Evolutionary conservation across 2,797 vertebrate genomes (phyloP), one percentile per base, ranked within the genome.

Genomic region (Characodon lateralis): DNA sequence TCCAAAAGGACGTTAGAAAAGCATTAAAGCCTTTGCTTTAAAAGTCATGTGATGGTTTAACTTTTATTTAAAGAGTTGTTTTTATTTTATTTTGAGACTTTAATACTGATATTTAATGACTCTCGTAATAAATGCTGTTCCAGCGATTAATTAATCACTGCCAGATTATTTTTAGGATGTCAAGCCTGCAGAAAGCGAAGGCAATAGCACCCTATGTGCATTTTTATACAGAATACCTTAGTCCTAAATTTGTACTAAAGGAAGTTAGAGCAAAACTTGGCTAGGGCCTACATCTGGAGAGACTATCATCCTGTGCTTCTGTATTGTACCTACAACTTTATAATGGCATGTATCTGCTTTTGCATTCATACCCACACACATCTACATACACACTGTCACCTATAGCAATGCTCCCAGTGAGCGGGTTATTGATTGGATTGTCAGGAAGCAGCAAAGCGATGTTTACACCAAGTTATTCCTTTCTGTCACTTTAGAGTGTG

Each of bases 401-500:
- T 66, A 68, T 46, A 6, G 65, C 39, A 13, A 46, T 41, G 43
- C 65, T 68, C 39, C 65, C 2, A 68, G 39, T 68, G 10, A 68
- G 9, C n/a, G 41, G 12, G 22, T 46, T 68, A 35, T 16, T 68
- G 65, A 68, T 46, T 68, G 41, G 43, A 24, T 68, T 68, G 65
- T 43, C 65, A 68, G 65, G 41, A 43, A 26, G 65, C 77, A 63
- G 71, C 59, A 77, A 74, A 63, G 77, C 58, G 41, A 78, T 71
- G 71, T 68, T 79, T n/a, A 28, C 58, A 39, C 46, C 26, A 70
- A 71, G n/a, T 70, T 48, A 61, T 63, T 43, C 50, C 71, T 68
- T 26, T 12, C 50, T 56, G 78, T 59, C 65, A 41, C 75, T 84
- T 76, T 71, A 43, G 65, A 82, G 39, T 56, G 24, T 59, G 51